These are phyloP conservation scores for Valencia hispanica DNA, from an alignment of 2,797 vertebrate genomes.

Conservation along the genomic window DNA sequence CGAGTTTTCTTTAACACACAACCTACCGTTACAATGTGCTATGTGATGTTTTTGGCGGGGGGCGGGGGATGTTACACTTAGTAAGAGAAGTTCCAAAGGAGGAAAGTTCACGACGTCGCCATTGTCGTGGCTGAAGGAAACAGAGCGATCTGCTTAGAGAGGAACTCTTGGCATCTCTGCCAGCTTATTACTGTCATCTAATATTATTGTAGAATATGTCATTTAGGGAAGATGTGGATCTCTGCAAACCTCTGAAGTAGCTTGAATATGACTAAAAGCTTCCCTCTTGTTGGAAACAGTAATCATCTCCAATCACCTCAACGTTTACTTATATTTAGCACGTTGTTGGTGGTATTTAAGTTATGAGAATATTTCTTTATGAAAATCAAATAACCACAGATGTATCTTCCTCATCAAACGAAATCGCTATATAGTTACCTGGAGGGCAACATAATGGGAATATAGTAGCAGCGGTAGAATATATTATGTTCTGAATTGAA, in stretches of 20 bases:
- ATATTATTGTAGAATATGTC: not conserved
- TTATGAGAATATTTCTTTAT: not conserved
- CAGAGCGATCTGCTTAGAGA: slow-evolving; percentile 49
- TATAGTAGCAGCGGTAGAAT: not conserved
- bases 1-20: slow-evolving; percentile 23
- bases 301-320: not conserved
- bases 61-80: slow-evolving; percentile 54
- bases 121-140: slow-evolving; percentile 64
- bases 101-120: slow-evolving; percentile 67
- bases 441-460: not conserved
- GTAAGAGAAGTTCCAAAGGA: slow-evolving; percentile 67
- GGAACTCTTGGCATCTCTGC: slow-evolving; percentile 9
- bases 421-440: not conserved
- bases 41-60: slow-evolving; percentile 66
- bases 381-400: not conserved
- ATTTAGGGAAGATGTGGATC: not conserved
- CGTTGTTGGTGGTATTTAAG: not conserved
- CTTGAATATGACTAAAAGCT: not conserved
- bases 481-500: not conserved
- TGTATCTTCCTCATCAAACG: not conserved
- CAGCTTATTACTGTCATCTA: not conserved
- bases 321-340: not conserved
- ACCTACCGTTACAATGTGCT: slow-evolving; percentile 49
- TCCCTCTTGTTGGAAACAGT: not conserved
- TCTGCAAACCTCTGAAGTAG: not conserved